Evolutionary conservation across 2,797 vertebrate species (phyloP).

Genomic region (Bryconaethiops microstoma): DNA sequence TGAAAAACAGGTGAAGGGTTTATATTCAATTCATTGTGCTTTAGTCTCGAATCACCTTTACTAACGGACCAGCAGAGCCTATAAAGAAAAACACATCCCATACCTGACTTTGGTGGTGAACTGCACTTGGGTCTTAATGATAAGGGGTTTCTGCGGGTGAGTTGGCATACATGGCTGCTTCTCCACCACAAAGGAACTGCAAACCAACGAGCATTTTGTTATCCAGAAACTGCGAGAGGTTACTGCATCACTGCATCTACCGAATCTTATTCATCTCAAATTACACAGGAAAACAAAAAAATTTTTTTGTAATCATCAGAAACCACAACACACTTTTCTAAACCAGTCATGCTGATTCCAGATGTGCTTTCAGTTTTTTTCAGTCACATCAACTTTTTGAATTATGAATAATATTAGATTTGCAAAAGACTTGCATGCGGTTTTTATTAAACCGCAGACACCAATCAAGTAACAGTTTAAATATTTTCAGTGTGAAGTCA

Average conservation of each 20-base stretch:
- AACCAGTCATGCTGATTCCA: too few species aligned
- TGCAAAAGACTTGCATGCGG: too few species aligned
- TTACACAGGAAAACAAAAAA: background rate
- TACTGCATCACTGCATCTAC: background rate
- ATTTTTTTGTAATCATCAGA: too few species aligned
- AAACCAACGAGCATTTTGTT: constrained; percentile 12
- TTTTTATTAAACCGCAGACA: too few species aligned
- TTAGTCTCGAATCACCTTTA: background rate
- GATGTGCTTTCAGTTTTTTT: too few species aligned
- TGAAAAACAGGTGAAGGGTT: too few species aligned
- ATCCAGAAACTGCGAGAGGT: background rate
- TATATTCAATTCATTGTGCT: too few species aligned
- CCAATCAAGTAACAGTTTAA: too few species aligned
- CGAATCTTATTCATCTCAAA: background rate
- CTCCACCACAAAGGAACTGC: constrained; percentile 95
- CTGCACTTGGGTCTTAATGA: constrained; percentile 95
- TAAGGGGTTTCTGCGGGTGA: constrained; percentile 93
- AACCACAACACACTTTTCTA: too few species aligned
- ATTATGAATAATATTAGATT: too few species aligned
- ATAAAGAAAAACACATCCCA: background rate
- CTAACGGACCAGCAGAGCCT: background rate
- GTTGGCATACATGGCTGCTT: constrained; percentile 97
- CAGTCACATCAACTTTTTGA: too few species aligned
- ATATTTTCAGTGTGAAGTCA: too few species aligned
- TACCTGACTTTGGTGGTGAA: constrained; percentile 98